Percentiles rank a stretch among this genome's conserved stretches.
Evolutionary conservation across 1,140 invertebrate genomes (phyloP).

Genomic region (Epicauta chinensis): DNA sequence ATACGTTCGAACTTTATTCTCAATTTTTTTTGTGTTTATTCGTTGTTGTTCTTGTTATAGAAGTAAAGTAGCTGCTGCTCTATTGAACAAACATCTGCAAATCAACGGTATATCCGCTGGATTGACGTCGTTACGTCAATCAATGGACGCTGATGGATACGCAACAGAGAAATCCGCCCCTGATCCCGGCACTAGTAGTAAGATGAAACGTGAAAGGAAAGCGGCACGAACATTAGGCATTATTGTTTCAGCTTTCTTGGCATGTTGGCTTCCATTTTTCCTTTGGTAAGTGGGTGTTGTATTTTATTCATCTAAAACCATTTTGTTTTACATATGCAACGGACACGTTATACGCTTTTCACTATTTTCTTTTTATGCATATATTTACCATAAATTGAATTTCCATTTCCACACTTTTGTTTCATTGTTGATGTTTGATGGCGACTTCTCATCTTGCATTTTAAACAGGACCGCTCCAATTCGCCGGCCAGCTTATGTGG

Average conservation of each 20-base stretch:
- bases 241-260: constrained; percentile 89
- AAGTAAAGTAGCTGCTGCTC: constrained; percentile 76
- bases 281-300: constrained; percentile 57
- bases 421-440: too few relatives aligned
- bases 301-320: background rate
- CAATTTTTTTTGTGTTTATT: background rate
- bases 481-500: too few relatives aligned
- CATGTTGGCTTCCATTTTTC: constrained; percentile 95
- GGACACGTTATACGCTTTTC: too few relatives aligned
- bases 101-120: constrained; percentile 78
- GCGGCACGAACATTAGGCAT: constrained; percentile 91
- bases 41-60: constrained; percentile 45
- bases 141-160: constrained; percentile 52
- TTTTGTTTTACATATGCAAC: too few relatives aligned
- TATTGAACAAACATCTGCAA: constrained; percentile 79
- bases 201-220: constrained; percentile 89
- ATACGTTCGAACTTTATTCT: too few relatives aligned
- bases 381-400: too few relatives aligned
- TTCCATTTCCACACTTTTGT: too few relatives aligned
- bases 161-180: constrained; percentile 42
- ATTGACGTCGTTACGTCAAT: constrained; percentile 45
- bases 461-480: too few relatives aligned
- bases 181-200: constrained; percentile 55
- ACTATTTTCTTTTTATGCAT: too few relatives aligned
- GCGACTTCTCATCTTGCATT: too few relatives aligned